Evolutionary conservation across 2,888 invertebrate genomes (phyloP).

Genomic region (Lepas anatifera): DNA sequence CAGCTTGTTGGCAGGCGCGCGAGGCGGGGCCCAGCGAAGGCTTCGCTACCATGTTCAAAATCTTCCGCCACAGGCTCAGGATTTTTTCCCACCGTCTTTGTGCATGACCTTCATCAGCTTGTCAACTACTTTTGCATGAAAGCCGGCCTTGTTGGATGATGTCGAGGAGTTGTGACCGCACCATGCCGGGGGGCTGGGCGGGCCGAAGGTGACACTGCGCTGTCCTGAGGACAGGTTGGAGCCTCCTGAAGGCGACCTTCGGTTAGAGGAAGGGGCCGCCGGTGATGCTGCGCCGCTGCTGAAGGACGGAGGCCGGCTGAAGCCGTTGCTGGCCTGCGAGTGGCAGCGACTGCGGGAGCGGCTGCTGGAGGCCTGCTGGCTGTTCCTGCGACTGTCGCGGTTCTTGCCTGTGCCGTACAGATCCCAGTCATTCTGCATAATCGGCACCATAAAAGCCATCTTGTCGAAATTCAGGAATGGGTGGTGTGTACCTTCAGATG

Average conservation of each 20-base stretch:
- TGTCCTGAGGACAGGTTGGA: neutral
- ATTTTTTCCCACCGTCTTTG: too few species aligned
- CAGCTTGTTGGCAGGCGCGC: too few species aligned
- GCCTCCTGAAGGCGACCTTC: neutral
- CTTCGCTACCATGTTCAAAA: too few species aligned
- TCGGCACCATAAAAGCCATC: neutral
- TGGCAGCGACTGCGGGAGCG: too few species aligned
- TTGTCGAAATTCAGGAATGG: neutral
- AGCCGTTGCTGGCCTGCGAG: too few species aligned
- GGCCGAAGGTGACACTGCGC: conserved; percentile 1
- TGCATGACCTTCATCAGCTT: neutral
- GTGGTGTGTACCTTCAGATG: too few species aligned
- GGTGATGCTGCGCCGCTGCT: neutral
- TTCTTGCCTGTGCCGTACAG: neutral
- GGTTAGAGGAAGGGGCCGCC: too few species aligned
- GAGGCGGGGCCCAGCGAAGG: too few species aligned
- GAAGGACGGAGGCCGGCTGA: neutral
- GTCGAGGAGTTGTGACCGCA: too few species aligned
- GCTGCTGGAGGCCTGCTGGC: neutral
- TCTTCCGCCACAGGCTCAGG: too few species aligned
- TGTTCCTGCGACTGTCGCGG: neutral
- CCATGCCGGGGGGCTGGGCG: neutral
- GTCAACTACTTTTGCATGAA: neutral
- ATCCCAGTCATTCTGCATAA: neutral
- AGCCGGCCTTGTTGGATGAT: neutral